Percentiles rank a stretch among this genome's conserved stretches.
These are phyloP conservation scores for Bombus waltoni DNA, from an alignment of 1,140 invertebrate species.

Conservation along the genomic window DNA sequence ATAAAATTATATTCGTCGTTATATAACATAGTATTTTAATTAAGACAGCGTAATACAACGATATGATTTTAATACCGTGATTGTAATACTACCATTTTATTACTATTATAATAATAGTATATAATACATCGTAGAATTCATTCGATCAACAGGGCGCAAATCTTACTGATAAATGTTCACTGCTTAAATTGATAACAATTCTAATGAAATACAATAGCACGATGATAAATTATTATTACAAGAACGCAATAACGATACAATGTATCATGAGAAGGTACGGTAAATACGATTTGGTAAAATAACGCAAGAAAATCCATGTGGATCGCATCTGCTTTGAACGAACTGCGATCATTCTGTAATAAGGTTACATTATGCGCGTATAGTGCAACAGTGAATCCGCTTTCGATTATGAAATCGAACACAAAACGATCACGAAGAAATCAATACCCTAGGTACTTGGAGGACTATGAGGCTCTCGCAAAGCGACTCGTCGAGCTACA, in stretches of 20 bases:
- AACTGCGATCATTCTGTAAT: neutral
- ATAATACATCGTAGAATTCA: neutral
- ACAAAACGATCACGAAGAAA: conserved; percentile 20
- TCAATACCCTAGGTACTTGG: conserved; percentile 70
- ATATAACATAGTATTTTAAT: too few relatives aligned
- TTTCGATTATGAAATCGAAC: neutral
- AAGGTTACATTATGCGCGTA: neutral
- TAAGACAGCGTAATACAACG: too few relatives aligned
- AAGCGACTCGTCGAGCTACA: conserved; percentile 72
- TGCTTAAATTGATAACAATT: neutral
- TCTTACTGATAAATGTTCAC: neutral
- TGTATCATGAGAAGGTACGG: neutral
- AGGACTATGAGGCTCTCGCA: conserved; percentile 70
- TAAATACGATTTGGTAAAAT: neutral
- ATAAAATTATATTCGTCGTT: too few relatives aligned
- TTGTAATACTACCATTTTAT: too few relatives aligned
- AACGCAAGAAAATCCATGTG: neutral
- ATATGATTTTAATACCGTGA: too few relatives aligned
- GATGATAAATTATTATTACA: neutral
- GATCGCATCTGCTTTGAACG: neutral
- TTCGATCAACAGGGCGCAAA: neutral
- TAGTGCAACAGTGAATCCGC: neutral
- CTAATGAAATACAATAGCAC: neutral
- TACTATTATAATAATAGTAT: neutral
- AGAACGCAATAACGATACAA: neutral